A percentile compares a stretch with the other conserved stretches of the same genome.
These are phyloP conservation scores for Styela plicata DNA, from an alignment of 23 tunicate species.

Conservation along the genomic window DNA sequence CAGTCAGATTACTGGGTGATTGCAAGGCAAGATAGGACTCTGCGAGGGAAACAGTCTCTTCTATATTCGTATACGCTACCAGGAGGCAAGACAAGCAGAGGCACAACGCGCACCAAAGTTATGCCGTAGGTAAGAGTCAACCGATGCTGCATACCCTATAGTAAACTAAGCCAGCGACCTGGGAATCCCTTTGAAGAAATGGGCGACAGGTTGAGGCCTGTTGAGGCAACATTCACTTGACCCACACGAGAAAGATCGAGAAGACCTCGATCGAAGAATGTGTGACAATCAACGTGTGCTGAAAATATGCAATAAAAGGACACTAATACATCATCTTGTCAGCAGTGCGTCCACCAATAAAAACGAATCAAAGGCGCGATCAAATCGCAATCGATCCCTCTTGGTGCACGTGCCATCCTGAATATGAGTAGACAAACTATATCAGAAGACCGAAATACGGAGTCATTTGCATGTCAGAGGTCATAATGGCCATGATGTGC, in stretches of 20 bases:
- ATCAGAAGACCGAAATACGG: background rate
- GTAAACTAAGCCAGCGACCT: too few species aligned
- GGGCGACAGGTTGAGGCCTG: background rate
- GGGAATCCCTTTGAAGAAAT: too few species aligned
- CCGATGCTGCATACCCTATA: background rate
- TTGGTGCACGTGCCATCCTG: background rate
- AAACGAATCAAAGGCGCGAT: background rate
- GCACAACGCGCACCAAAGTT: background rate
- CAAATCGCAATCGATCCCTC: background rate
- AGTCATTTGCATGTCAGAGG: too few species aligned
- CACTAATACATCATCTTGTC: background rate
- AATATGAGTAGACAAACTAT: background rate
- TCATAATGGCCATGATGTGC: too few species aligned
- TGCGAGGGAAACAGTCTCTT: background rate
- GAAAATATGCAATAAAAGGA: background rate
- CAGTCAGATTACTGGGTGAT: background rate
- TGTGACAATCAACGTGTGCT: background rate
- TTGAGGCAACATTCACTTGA: background rate
- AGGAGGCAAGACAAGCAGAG: background rate
- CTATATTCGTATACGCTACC: too few species aligned
- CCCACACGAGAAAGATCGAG: background rate
- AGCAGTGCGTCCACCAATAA: background rate
- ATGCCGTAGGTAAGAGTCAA: background rate
- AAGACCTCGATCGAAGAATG: background rate
- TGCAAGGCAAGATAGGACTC: background rate